A percentile compares a stretch with the other conserved stretches of the same genome.
These are phyloP conservation scores for Ligdia adustata DNA, from an alignment of 2,888 invertebrate genomes.

Conservation along the genomic window DNA sequence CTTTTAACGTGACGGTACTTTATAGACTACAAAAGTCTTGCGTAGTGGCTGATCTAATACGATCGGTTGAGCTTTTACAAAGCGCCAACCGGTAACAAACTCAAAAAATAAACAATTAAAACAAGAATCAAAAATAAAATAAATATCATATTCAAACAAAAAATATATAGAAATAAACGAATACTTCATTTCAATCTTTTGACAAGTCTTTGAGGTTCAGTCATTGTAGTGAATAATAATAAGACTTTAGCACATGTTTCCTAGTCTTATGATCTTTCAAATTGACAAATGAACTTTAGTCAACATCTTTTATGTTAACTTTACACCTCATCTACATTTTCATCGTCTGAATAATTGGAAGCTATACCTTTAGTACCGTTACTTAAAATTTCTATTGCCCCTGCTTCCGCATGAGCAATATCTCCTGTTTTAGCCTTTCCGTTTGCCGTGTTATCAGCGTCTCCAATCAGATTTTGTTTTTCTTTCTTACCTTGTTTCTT, in stretches of 20 bases:
- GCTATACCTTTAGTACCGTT: constrained; percentile 1
- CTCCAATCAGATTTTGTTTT: constrained; percentile 2
- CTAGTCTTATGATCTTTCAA: constrained; percentile 1
- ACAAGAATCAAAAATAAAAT: background rate
- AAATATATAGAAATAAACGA: background rate
- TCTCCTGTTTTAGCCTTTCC: constrained; percentile 2
- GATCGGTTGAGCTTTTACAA: background rate
- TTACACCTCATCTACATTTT: constrained; percentile 17
- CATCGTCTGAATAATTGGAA: constrained; percentile 1
- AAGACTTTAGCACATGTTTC: background rate
- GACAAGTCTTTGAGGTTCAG: constrained; percentile 1
- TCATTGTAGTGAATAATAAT: constrained; percentile 4
- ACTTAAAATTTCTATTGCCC: background rate
- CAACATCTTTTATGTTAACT: background rate
- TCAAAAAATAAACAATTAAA: background rate
- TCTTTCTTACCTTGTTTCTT: constrained; percentile 42
- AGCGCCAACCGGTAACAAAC: background rate
- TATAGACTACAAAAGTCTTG: too few relatives aligned
- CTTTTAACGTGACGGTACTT: too few relatives aligned
- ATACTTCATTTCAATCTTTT: background rate
- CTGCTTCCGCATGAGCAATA: background rate
- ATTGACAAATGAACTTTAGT: background rate
- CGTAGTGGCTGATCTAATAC: constrained; percentile 1
- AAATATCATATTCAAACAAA: background rate
- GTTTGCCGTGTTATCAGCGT: background rate